These are phyloP conservation scores for Auanema freiburgensis DNA, from an alignment of 2,888 invertebrate genomes.

Conservation along the genomic window DNA sequence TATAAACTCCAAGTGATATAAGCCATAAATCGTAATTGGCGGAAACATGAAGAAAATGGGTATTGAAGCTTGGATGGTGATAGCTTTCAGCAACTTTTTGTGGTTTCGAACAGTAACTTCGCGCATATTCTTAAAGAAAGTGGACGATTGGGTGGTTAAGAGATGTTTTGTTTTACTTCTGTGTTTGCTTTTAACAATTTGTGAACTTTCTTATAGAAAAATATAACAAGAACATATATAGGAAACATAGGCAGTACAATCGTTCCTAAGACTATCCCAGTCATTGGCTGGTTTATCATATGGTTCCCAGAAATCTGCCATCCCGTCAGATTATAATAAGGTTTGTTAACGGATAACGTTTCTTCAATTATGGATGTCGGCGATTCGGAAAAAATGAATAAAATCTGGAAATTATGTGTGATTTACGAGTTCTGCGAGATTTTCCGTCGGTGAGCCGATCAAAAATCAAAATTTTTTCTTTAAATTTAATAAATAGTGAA, in stretches of 20 bases:
- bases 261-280: conserved; percentile 40
- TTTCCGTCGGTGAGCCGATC: neutral
- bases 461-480: neutral
- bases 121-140: conserved; percentile 7
- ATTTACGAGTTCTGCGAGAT: neutral
- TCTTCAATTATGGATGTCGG: conserved; percentile 31
- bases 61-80: conserved; percentile 48
- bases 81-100: conserved; percentile 22
- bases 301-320: conserved; percentile 41
- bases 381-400: conserved; percentile 48
- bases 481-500: neutral
- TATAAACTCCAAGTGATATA: conserved; percentile 47
- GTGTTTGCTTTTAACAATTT: conserved; percentile 22
- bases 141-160: too few relatives aligned
- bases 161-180: conserved; percentile 11
- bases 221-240: conserved; percentile 41
- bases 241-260: conserved; percentile 54
- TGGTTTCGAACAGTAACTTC: conserved; percentile 1
- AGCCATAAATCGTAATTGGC: conserved; percentile 44
- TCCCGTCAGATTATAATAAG: conserved; percentile 26
- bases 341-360: conserved; percentile 28
- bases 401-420: conserved; percentile 30
- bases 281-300: conserved; percentile 42
- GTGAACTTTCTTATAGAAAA: conserved; percentile 43
- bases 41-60: conserved; percentile 50